Conservation (phyloP, 1,140 invertebrate species). For the Drosophila nikananu region DNA sequence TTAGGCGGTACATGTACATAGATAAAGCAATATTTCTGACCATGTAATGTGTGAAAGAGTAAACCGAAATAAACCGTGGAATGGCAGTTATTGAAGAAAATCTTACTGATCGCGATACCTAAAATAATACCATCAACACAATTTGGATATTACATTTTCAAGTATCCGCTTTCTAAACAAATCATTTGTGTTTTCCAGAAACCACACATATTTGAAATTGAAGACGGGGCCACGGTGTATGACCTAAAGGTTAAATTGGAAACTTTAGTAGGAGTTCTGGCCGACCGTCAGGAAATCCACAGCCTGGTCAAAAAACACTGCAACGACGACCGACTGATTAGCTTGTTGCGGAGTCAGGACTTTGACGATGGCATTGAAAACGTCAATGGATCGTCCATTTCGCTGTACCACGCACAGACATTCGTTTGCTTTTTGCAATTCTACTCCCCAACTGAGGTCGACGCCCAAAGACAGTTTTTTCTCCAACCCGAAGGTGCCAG, state of each 20-base stretch:
- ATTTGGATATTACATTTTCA: too few species aligned
- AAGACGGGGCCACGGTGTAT: slow-evolving; percentile 1
- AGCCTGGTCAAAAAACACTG: background rate
- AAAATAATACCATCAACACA: background rate
- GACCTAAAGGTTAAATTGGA: slow-evolving; percentile 13
- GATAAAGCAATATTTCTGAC: background rate
- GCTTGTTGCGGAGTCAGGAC: slow-evolving; percentile 1
- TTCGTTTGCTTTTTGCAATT: slow-evolving; percentile 23
- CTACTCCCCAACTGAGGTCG: slow-evolving; percentile 7
- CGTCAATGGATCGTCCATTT: slow-evolving; percentile 14
- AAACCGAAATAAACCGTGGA: too few species aligned
- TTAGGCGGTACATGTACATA: background rate
- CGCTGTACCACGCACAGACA: background rate
- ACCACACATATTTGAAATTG: slow-evolving; percentile 10
- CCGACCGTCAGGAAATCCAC: slow-evolving; percentile 5
- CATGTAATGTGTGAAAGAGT: too few species aligned
- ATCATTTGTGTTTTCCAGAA: background rate
- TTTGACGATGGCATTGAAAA: background rate
- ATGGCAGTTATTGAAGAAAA: too few species aligned
- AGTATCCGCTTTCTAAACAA: background rate
- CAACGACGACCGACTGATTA: slow-evolving; percentile 1
- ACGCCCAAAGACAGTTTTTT: slow-evolving; percentile 8
- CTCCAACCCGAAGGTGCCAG: background rate
- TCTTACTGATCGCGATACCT: background rate
- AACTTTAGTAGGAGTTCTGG: background rate